Conservation (phyloP, 2,888 invertebrate genomes). For the Hetaerina titia region DNA sequence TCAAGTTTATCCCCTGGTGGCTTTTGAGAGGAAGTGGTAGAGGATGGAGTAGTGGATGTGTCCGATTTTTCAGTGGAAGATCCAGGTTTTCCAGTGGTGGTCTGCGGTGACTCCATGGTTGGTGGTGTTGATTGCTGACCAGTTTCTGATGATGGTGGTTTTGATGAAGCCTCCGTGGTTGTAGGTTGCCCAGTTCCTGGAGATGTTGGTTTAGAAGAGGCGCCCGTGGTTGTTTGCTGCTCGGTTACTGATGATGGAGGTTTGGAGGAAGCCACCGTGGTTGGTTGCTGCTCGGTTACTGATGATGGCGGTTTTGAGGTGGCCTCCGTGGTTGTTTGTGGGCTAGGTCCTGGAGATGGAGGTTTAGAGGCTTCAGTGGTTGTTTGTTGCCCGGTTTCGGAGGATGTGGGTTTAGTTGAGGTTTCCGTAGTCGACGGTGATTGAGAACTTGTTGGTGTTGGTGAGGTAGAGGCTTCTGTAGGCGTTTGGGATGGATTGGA, state of each 20-base stretch:
- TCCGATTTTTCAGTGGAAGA: constrained; percentile 55
- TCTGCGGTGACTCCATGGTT: not conserved
- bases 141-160: constrained; percentile 21
- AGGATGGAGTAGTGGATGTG: constrained; percentile 68
- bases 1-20: constrained; percentile 74
- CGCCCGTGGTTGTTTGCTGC: constrained; percentile 7
- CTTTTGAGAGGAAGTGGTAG: constrained; percentile 63
- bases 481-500: constrained; percentile 68
- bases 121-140: not conserved
- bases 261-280: not conserved
- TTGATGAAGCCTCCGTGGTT: not conserved
- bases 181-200: constrained; percentile 60
- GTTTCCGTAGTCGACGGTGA: not conserved
- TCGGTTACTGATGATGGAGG: constrained; percentile 28
- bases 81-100: constrained; percentile 29
- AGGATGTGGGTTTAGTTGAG: not conserved
- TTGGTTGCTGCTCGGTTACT: constrained; percentile 49
- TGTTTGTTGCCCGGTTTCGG: not conserved
- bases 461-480: not conserved
- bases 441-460: not conserved
- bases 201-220: constrained; percentile 37
- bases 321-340: not conserved
- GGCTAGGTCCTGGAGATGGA: not conserved
- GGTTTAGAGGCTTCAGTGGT: constrained; percentile 1
- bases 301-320: constrained; percentile 54